Evolutionary conservation across 2,113 vertebrate genomes (phyloP), one percentile per base, ranked within the genome.

Genomic region (Oryzias melastigma): DNA sequence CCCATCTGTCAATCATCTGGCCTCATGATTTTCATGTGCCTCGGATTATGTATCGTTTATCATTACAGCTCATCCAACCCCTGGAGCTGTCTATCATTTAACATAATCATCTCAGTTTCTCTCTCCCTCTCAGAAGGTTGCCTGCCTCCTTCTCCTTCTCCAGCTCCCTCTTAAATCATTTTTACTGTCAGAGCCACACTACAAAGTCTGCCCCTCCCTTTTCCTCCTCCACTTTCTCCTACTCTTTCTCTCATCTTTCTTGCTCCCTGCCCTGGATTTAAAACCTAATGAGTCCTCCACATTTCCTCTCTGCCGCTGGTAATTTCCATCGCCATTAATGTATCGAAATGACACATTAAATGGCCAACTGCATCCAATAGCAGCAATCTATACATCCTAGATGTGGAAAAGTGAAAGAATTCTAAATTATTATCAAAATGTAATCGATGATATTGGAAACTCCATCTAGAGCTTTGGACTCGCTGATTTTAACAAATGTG

Each of bases 1-100:
- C 58, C 79, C 55, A 83, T 85, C 77, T 68, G 87, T 90, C 88
- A 88, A 67, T 91, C 88, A 82, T 20, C 25, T 49, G 66, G 65
- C 63, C 48, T 70, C 53, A 41, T 72, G 77, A 81, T 72, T 82
- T 84, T 82, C 73, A 74, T 73, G 73, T 65, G 81, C 73, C 68
- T 73, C 20, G 1, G 76, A 83, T 86, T 83, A 84, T 76, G 65
- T 72, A 68, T 74, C 68, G 63, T 89, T 84, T 71, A 85, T 87
- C 82, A 85, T 65, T 73, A 55, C 63, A 0, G 65, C 67, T 80
- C 81, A 73, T 80, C 82, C 78, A 59, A 57, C 52, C 65, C 68
- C 83, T 74, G 78, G 78, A 78, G 80, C 84, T 76, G 80, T 81
- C 84, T 66, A 75, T 85, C 77, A 84, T 81, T 82, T 73, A 75